Percentiles rank a stretch among this genome's conserved stretches.
Evolutionary conservation across 2,113 vertebrate genomes (phyloP).

Genomic region (Petrocephalus microphthalmus): DNA sequence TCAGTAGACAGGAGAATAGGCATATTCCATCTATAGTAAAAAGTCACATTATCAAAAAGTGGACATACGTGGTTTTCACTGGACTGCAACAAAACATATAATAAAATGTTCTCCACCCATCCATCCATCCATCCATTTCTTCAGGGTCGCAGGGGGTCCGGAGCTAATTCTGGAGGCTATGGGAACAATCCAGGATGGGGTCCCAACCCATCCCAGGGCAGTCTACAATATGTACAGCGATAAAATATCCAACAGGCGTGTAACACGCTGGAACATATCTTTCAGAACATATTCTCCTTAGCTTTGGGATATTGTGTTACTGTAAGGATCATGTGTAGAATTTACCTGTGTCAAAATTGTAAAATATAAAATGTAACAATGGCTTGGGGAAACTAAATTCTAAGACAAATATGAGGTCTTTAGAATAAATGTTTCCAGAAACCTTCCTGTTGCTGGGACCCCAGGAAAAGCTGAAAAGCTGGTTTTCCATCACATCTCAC

Average conservation of each 20-base stretch:
- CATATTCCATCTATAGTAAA: background rate
- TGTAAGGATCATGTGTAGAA: too few relatives aligned
- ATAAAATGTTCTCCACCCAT: too few relatives aligned
- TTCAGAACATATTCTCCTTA: background rate
- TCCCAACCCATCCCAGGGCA: too few relatives aligned
- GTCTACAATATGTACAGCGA: background rate
- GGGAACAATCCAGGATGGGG: too few relatives aligned
- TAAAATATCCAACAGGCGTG: background rate
- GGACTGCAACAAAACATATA: too few relatives aligned
- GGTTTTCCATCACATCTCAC: background rate
- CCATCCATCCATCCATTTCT: too few relatives aligned
- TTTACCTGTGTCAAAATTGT: background rate
- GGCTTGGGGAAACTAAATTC: background rate
- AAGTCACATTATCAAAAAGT: background rate
- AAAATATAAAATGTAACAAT: background rate
- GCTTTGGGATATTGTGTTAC: background rate
- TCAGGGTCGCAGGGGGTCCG: too few relatives aligned
- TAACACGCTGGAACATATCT: background rate
- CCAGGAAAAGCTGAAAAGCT: too few relatives aligned
- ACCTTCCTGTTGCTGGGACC: too few relatives aligned
- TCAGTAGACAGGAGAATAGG: background rate
- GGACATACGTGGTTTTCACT: background rate
- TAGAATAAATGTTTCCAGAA: background rate
- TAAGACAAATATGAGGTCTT: background rate
- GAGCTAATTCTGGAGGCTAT: too few relatives aligned